Base-by-base conservation (phyloP, 2,797 vertebrate species). In the Oreortyx pictus region DNA sequence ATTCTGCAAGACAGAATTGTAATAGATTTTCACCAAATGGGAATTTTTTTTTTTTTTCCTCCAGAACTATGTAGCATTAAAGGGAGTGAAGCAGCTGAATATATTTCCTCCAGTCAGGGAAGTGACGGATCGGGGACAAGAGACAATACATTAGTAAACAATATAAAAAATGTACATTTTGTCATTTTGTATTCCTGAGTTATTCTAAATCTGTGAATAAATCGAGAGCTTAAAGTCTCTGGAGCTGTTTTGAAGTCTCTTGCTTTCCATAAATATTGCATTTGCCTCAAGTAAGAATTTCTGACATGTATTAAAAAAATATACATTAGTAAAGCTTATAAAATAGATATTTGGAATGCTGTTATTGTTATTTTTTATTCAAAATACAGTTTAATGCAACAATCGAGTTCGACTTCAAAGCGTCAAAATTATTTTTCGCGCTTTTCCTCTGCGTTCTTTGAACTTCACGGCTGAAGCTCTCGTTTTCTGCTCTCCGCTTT, bases 251-350 rank as follows among this genome's bases (percentile, higher is more conserved):
- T 97, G 96, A 97, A 97, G 96, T 96, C 91, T 96, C 95, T 92
- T 94, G 92, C 93, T 97, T 95, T 96, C 96, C 94, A 97, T 97
- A 96, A 97, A 97, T 97, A 96, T 97, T 97, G 92, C 89, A 97
- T 97, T 96, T 93, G 94, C 96, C 94, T 96, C 94, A 83, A 92
- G 96, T 96, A 96, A 97, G 94, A 91, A 90, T 94, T 95, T 95
- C 95, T 97, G 96, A 97, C 96, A 95, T 54, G 92, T 92, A 96
- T 96, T 97, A 95, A 97, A 97, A 96, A 97, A 92, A 94, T 96
- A 96, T 92, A 96, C 95, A 96, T 97, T 95, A 96, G 94, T 94
- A 96, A 94, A 94, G 94, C 93, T 77, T 94, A 96, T 95, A 94
- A 96, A 94, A 96, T 96, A 92, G 95, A 88, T 92, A 96, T 86